Evolutionary conservation across 2,113 vertebrate species (phyloP), one percentile per base, ranked within the genome.

Genomic region (Ardeotis arabs): DNA sequence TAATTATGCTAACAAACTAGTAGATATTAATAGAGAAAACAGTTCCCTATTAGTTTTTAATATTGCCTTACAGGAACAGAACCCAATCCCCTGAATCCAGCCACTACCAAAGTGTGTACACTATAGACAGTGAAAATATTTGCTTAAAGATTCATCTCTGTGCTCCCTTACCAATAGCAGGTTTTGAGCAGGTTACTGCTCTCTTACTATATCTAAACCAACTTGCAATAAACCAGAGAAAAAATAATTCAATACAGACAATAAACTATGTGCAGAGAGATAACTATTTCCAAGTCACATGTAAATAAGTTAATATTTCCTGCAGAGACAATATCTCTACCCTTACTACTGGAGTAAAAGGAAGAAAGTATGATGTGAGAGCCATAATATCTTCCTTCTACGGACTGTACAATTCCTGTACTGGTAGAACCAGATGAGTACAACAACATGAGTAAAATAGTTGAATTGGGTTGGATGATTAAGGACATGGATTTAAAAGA

Each of bases 1-100:
- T 96, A 96, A 96, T 95, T 96, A 94, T 74, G 56, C 50, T 96
- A 96, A 93, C 69, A 66, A 96, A 91, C 31, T 82, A 47, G 16
- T 63, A 95, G 85, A 96, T 49, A 62, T 83, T 92, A 83, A 75
- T 81, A 84, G 13, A 88, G 75, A 45, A 29, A 75, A 84, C 14
- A 93, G 80, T 87, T 88, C 53, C 78, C 58, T 66, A 78, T 87
- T 94, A 55, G 60, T 80, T 64, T 94, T 92, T 84, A 89, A 33
- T 69, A 72, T 29, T 45, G 68, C 44, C 63, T 94, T 82, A 90
- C 76, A 87, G 69, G 86, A 95, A 94, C 5, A 41, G 55, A 95
- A 78, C 9, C 24, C 59, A 63, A 63, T 41, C 9, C 10, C 37
- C 58, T 68, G 44, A 91, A 82, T 69, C 4, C 16, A 70, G 4